Conservation (phyloP, 2,113 vertebrate species). For the Callorhinus ursinus region DNA sequence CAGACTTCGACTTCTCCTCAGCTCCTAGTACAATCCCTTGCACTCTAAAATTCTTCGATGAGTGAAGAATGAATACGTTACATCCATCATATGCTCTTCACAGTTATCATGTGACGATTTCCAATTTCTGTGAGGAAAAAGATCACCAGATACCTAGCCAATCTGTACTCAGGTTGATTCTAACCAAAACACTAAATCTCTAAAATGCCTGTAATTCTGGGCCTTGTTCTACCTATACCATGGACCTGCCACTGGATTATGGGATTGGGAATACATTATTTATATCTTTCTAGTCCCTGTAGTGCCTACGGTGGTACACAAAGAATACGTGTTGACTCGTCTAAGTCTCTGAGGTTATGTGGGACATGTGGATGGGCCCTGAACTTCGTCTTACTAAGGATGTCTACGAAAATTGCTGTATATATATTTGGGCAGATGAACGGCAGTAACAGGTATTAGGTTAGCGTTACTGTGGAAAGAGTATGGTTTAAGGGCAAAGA, state of each 20-base stretch:
- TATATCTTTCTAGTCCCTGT: neutral
- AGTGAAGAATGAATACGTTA: neutral
- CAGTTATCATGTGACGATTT: neutral
- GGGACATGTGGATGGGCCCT: neutral
- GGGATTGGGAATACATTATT: neutral
- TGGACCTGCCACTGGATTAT: neutral
- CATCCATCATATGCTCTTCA: neutral
- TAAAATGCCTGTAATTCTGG: neutral
- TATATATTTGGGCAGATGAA: neutral
- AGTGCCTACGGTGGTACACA: neutral
- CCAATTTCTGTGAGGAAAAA: neutral
- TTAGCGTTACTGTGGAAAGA: neutral
- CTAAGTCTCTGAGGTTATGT: neutral
- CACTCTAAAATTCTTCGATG: neutral
- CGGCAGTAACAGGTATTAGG: neutral
- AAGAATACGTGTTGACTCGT: neutral
- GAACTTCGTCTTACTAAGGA: neutral
- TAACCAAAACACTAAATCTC: constrained; percentile 2
- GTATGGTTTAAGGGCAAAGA: neutral
- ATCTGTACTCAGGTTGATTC: neutral
- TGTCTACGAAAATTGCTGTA: neutral
- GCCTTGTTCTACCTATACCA: neutral
- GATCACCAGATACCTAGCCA: neutral
- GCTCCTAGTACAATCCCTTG: neutral
- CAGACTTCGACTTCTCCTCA: neutral